Conservation (phyloP, 2,113 vertebrate species). For the Sphyrna mokarran region DNA sequence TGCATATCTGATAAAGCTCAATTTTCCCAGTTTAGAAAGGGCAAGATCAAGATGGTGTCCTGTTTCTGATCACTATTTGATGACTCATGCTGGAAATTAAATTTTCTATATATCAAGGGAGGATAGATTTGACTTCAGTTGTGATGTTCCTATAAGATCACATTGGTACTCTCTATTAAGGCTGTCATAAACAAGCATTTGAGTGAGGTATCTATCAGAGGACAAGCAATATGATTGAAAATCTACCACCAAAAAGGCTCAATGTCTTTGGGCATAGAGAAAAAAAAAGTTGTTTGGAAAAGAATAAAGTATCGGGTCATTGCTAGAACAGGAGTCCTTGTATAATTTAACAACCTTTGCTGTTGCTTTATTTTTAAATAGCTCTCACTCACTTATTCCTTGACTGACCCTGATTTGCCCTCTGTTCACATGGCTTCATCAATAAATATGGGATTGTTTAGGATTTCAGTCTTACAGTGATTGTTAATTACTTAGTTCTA, state of each 20-base stretch:
- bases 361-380: conserved; percentile 22
- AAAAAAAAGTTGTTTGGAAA: neutral
- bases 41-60: neutral
- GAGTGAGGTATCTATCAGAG: neutral
- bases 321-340: neutral
- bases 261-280: neutral
- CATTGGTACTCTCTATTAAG: neutral
- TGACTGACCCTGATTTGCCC: neutral
- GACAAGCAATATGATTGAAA: neutral
- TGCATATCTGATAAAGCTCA: neutral
- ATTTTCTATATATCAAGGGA: neutral
- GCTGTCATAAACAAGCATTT: neutral
- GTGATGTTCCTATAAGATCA: too few species aligned
- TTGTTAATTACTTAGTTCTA: conserved; percentile 15
- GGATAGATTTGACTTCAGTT: neutral
- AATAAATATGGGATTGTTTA: conserved; percentile 27
- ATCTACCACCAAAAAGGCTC: neutral
- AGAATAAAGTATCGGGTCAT: neutral
- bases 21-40: neutral
- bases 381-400: neutral
- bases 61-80: neutral
- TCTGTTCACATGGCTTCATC: conserved; percentile 2
- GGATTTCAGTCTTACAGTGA: neutral
- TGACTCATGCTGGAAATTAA: neutral
- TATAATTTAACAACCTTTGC: neutral